phyloP scores from a whole-genome alignment of 2,888 invertebrate species.

The Plusia festucae region DNA sequence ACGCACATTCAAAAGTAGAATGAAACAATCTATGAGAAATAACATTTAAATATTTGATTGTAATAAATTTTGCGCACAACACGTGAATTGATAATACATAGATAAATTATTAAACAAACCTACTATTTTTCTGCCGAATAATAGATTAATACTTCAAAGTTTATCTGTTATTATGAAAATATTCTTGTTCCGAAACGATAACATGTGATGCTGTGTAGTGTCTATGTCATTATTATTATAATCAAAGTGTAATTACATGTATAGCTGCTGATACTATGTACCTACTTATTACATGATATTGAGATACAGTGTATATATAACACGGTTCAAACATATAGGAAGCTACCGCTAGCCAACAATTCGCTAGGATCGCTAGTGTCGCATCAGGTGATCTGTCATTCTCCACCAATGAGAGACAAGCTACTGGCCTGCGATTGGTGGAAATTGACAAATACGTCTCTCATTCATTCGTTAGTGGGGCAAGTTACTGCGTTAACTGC shows the following conservation, averaged over 20 bases:
- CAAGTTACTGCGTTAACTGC: no score
- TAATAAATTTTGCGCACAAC: background rate
- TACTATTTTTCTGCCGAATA: background rate
- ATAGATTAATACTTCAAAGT: slow-evolving; percentile 1
- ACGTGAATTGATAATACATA: background rate
- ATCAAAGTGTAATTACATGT: background rate
- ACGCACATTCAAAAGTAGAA: background rate
- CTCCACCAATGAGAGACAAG: no score
- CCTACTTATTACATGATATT: background rate
- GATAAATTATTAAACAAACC: background rate
- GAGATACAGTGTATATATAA: background rate
- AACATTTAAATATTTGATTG: background rate
- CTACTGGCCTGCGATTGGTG: no score
- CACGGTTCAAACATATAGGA: background rate
- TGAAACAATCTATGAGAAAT: background rate
- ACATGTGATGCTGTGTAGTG: background rate
- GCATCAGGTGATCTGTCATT: no score
- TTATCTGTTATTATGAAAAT: slow-evolving; percentile 7
- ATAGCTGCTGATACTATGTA: background rate
- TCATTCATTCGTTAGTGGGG: no score
- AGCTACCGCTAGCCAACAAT: no score
- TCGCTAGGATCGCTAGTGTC: no score
- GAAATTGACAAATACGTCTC: no score
- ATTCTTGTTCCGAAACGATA: slow-evolving; percentile 9
- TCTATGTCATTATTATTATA: background rate